phyloP scores from a whole-genome alignment of 2,888 invertebrate genomes.

The Perizoma flavofasciatum region DNA sequence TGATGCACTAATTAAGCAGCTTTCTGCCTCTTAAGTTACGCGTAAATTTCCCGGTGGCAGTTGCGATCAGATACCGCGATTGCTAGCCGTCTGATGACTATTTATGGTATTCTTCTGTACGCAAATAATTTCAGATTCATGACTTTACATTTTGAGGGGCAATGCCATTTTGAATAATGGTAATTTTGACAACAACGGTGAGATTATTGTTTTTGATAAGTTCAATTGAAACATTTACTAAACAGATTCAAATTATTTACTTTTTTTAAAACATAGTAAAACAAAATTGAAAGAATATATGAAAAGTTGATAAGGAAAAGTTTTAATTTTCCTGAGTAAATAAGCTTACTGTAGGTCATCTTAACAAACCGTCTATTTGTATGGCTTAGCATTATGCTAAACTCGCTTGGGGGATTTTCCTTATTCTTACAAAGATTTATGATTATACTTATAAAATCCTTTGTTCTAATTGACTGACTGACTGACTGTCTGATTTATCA shows the following conservation, averaged over 20 bases:
- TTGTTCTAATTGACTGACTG: too few species aligned
- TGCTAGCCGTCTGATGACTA: too few species aligned
- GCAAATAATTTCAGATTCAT: too few species aligned
- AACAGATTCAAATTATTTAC: not conserved
- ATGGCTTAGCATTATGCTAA: slow-evolving; percentile 20
- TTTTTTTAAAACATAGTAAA: slow-evolving; percentile 3
- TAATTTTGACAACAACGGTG: too few species aligned
- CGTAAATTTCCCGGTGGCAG: too few species aligned
- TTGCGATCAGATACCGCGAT: too few species aligned
- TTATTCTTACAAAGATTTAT: slow-evolving; percentile 16
- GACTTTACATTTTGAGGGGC: too few species aligned
- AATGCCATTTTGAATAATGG: too few species aligned
- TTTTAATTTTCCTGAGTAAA: slow-evolving; percentile 14
- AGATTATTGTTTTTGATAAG: slow-evolving; percentile 4
- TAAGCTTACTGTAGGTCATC: slow-evolving; percentile 16
- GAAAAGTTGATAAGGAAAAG: not conserved
- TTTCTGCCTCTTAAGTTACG: too few species aligned
- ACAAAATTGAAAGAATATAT: not conserved
- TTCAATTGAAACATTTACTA: slow-evolving; percentile 10
- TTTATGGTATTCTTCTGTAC: too few species aligned
- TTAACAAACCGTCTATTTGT: slow-evolving; percentile 19
- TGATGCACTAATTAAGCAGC: too few species aligned
- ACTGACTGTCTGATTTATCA: too few species aligned
- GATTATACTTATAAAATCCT: slow-evolving; percentile 10
- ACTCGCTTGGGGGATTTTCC: slow-evolving; percentile 27